phyloP scores from a whole-genome alignment of 2,888 invertebrate genomes.

The Stratiomys singularior region DNA sequence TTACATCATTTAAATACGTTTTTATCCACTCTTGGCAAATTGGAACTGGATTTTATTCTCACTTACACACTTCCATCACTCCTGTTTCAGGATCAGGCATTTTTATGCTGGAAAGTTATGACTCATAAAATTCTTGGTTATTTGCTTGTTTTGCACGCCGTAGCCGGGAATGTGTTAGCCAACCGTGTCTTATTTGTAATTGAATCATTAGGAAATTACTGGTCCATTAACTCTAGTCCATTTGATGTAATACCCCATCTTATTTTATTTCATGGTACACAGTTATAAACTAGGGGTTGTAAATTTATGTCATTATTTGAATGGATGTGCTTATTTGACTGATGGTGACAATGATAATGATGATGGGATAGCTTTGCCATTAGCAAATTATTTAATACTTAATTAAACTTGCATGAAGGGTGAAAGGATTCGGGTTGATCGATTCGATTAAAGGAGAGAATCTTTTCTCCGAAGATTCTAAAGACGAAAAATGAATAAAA shows the following conservation, averaged over 20 bases:
- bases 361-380: no score
- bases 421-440: no score
- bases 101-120: background rate
- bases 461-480: no score
- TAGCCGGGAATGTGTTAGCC: background rate
- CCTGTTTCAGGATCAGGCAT: no score
- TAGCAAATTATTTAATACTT: no score
- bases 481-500: no score
- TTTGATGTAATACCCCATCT: background rate
- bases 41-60: no score
- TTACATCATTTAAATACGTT: no score
- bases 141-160: background rate
- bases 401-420: no score
- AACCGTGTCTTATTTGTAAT: background rate
- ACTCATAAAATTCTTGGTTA: background rate
- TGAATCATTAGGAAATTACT: conserved; percentile 2
- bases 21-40: no score
- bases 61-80: no score
- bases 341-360: background rate
- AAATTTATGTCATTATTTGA: background rate
- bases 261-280: background rate
- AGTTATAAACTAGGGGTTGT: background rate
- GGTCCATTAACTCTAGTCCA: background rate
- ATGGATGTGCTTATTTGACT: background rate
- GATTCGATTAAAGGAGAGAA: no score